phyloP scores from a whole-genome alignment of 2,113 vertebrate species.

The Eptesicus fuscus region DNA sequence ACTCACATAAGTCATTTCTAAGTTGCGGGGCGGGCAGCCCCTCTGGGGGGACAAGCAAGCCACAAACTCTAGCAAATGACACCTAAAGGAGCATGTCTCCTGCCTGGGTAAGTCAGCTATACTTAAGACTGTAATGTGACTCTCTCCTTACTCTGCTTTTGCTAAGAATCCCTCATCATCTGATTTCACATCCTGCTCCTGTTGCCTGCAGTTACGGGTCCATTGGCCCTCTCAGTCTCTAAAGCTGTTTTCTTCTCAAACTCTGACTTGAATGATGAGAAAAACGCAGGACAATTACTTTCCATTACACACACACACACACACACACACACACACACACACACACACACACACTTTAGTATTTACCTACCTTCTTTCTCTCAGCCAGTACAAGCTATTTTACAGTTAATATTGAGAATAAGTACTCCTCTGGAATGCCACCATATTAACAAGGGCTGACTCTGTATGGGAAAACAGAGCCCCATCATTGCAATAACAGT shows the following conservation, averaged over 20 bases:
- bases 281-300: neutral
- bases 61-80: neutral
- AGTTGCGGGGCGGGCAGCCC: neutral
- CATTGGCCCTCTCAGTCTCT: neutral
- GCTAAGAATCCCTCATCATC: neutral
- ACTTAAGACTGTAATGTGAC: neutral
- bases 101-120: neutral
- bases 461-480: neutral
- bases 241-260: neutral
- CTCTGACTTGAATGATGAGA: neutral
- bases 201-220: neutral
- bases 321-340: neutral
- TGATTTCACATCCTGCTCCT: neutral
- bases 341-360: neutral
- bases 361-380: neutral
- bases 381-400: neutral
- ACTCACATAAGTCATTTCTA: neutral
- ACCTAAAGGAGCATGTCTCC: neutral
- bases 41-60: neutral
- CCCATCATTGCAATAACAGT: neutral
- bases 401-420: neutral
- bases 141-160: neutral
- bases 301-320: neutral
- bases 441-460: neutral
- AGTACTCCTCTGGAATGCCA: neutral